Conservation (phyloP, 1,140 invertebrate species). For the Aphelenchoides besseyi region DNA sequence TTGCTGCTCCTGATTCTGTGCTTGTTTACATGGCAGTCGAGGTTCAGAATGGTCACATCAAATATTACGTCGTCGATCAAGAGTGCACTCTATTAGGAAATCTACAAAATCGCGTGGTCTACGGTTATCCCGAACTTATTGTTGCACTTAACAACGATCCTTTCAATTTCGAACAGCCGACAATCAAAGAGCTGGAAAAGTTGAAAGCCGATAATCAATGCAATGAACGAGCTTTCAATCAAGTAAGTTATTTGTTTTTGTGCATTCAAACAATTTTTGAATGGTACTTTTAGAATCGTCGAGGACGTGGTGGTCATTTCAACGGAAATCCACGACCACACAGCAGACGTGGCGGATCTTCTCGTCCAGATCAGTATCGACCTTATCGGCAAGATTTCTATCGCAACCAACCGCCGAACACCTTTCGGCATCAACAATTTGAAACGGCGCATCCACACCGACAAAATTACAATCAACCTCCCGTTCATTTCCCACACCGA, state of each 20-base stretch:
- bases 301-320: not conserved
- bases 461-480: no score
- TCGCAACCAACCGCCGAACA: no score
- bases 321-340: not conserved
- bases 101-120: constrained; percentile 35
- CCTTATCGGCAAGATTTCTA: no score
- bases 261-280: not conserved
- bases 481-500: no score
- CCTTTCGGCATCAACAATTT: no score
- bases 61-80: constrained; percentile 34
- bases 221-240: not conserved
- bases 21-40: constrained; percentile 29
- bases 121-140: constrained; percentile 35
- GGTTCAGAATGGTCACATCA: not conserved
- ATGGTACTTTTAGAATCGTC: not conserved
- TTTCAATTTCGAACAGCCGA: not conserved
- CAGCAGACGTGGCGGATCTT: not conserved
- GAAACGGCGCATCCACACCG: no score
- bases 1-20: constrained; percentile 27
- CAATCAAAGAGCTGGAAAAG: constrained; percentile 3
- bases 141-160: constrained; percentile 31
- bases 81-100: constrained; percentile 31
- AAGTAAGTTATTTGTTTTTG: not conserved
- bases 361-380: no score
- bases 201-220: not conserved